Evolutionary conservation across 2,797 vertebrate genomes (phyloP), one percentile per base, ranked within the genome.

Genomic region (Platalea minor): DNA sequence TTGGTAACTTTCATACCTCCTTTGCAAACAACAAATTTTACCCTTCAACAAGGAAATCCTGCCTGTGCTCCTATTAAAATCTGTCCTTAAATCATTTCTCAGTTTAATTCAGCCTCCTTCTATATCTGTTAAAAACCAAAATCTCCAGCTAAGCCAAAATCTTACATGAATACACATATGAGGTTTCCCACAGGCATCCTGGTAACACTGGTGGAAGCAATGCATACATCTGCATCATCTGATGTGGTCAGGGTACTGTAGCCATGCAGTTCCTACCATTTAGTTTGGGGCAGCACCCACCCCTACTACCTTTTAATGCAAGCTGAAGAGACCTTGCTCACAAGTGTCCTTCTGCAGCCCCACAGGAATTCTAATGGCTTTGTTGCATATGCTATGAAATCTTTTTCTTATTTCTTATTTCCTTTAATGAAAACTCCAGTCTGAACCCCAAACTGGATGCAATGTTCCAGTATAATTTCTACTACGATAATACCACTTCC

Each of bases 121-220:
- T 75, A 26, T 3, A 11, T 19, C 48, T 11, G 2, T 51, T 35
- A 70, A 83, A 81, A 65, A 31, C 17, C 23, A 69, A 72, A 87
- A 68, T 64, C 37, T 68, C 50, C 21, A 57, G 19, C n/a, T 43
- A 39, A 35, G 35, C 35, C 29, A 91, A 77, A 77, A 67, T 25
- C 51, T 70, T 90, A 45, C 51, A 43, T 0, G 0, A 80, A 56
- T 1, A 39, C 53, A 19, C 73, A 72, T 73, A 19, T 0, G 0
- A 73, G 20, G 19, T 41, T 91, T 77, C 28, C 43, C 59, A 63
- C 15, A 41, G 33, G 56, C 33, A 25, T 53, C 41, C 16, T 51
- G 26, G 29, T 80, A 89, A 35, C 39, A 31, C 8, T 46, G 57
- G 23, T 26, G 29, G 61, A 75, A 84, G 20, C 16, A 72, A 24